Base-by-base conservation (phyloP, 2,797 vertebrate species). In the Gallirallus australis region DNA sequence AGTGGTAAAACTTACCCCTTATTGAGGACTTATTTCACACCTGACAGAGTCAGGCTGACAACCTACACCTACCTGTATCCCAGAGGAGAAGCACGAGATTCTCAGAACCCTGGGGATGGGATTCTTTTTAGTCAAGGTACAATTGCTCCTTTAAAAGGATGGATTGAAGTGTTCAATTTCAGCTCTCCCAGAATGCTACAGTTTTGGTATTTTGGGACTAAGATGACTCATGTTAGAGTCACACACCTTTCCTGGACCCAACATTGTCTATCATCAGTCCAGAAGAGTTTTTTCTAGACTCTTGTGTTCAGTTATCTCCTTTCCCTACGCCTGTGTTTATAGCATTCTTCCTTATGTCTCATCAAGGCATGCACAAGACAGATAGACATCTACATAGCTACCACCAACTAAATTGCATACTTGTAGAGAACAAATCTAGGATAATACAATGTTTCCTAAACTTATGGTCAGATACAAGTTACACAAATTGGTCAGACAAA, bases 11-110 rank as follows among this genome's bases (percentile, higher is more conserved):
- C 42, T 33, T 8, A 53, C 4, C 12, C 33, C 45, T 42, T 21
- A 15, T 31, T 3, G 8, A 39, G 31, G 21, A 80, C 25, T 27
- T 45, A 1, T 20, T 72, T 30, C 45, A 27, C 1, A 0, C 15
- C 35, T 57, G 54, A 84, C 33, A 63, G 7, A 27, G 66, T 30
- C 37, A 39, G 30, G 35, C 6, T 6, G 39, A 15, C 39, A 40
- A 25, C 12, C 56, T 52, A 50, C 35, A 37, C 10, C 7, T 19
- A 45, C 42, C 42, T 19, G 42, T 19, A 9, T 45, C 42, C 42
- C 42, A 45, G 42, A 19, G 42, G 18, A 45, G 42, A 45, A 45
- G 42, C 9, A 18, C 18, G 42, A 45, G 42, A 45, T 45, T 45
- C 42, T 72, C 40, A 23, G 33, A 70, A 7, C 28, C 45, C 80